Conservation (phyloP, 2,888 invertebrate species). For the Aphodius granarius region DNA sequence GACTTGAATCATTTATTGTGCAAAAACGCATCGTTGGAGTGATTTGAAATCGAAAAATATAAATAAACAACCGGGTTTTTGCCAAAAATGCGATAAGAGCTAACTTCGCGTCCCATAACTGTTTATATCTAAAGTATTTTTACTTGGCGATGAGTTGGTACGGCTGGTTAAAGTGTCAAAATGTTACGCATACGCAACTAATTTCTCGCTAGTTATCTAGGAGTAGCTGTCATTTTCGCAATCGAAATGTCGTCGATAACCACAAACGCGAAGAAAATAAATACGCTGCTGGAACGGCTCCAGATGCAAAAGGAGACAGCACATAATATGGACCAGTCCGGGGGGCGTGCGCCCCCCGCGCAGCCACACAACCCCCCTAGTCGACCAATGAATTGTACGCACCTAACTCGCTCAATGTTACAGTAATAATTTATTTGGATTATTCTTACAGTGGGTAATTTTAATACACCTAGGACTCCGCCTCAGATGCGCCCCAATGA, state of each 20-base stretch:
- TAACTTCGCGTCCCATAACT: not conserved
- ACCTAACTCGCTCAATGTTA: not conserved
- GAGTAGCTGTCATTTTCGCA: not conserved
- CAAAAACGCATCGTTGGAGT: not conserved
- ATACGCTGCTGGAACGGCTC: conserved; percentile 79
- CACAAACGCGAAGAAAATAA: conserved; percentile 68
- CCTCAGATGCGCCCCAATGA: conserved; percentile 57
- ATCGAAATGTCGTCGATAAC: conserved; percentile 11
- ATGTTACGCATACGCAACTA: not conserved
- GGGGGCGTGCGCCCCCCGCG: not conserved
- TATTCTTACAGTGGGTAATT: conserved; percentile 30
- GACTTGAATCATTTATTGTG: not conserved
- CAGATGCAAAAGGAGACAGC: conserved; percentile 59
- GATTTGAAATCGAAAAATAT: not conserved
- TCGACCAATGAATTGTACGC: not conserved
- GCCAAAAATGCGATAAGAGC: not conserved
- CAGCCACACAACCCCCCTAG: conserved; percentile 6
- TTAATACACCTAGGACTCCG: conserved; percentile 54
- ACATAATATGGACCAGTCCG: conserved; percentile 23
- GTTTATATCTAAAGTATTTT: no score
- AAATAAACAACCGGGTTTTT: not conserved
- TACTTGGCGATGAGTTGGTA: not conserved
- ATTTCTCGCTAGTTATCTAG: conserved; percentile 6
- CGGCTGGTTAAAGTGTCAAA: not conserved
- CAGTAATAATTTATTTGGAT: conserved; percentile 54